Conservation (phyloP, 92 coral and sea anemone genomes). For the Epizoanthus rinbou region DNA sequence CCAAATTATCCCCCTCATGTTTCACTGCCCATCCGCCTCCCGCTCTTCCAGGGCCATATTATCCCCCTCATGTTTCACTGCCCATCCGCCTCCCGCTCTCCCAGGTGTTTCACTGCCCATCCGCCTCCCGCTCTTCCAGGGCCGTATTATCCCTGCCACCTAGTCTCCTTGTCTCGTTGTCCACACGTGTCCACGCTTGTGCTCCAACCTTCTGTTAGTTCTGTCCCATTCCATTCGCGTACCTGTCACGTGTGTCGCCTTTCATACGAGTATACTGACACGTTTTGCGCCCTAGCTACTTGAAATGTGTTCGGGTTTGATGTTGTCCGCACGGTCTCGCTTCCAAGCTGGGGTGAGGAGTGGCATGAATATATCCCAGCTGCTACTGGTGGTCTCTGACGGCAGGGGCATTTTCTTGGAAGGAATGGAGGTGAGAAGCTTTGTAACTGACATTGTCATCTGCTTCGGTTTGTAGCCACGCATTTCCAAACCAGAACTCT, state of each 20-base stretch:
- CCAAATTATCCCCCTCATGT: too few relatives aligned
- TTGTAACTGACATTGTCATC: background rate
- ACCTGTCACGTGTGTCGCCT: background rate
- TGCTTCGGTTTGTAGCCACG: background rate
- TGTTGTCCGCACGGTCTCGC: conserved; percentile 88
- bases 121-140: too few relatives aligned
- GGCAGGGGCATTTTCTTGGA: conserved; percentile 98
- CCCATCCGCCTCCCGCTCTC: too few relatives aligned
- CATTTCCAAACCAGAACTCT: too few relatives aligned
- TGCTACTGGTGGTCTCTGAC: conserved; percentile 92
- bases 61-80: too few relatives aligned
- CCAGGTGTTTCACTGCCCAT: too few relatives aligned
- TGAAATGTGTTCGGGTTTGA: conserved; percentile 77
- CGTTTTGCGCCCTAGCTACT: conserved; percentile 61
- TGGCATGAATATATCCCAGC: conserved; percentile 80
- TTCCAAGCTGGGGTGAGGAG: conserved; percentile 65
- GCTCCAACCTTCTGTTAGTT: background rate
- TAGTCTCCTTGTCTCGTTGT: too few relatives aligned
- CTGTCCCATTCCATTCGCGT: background rate
- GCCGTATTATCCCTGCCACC: too few relatives aligned
- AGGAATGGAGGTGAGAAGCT: conserved; percentile 84
- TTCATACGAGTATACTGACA: background rate
- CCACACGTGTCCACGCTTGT: too few relatives aligned
- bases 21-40: too few relatives aligned
- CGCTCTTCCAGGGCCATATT: too few relatives aligned